These are phyloP conservation scores for Ctenodactylus gundi DNA, from an alignment of 2,113 vertebrate genomes.

Conservation along the genomic window DNA sequence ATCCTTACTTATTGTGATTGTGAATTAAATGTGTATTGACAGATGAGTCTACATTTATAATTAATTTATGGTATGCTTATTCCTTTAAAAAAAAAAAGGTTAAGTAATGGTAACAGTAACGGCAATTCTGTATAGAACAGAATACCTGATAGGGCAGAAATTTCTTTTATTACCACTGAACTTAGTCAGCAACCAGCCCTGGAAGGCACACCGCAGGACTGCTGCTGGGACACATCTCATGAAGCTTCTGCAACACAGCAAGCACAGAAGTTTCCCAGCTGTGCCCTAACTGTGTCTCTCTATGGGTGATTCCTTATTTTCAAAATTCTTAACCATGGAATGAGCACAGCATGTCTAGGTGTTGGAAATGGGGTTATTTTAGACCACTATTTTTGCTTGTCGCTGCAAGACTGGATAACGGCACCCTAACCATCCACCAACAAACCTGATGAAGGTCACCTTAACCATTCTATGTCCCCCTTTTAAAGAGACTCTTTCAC, in stretches of 20 bases:
- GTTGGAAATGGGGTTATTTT: constrained; percentile 34
- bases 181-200: neutral
- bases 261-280: neutral
- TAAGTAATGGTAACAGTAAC: neutral
- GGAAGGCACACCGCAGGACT: neutral
- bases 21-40: neutral
- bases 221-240: neutral
- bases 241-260: neutral
- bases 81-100: neutral
- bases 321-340: constrained; percentile 38
- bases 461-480: neutral
- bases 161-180: neutral
- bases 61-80: neutral
- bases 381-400: constrained; percentile 7
- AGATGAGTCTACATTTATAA: neutral
- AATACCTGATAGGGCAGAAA: neutral
- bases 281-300: constrained; percentile 20
- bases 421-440: neutral
- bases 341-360: neutral
- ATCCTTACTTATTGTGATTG: neutral
- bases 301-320: constrained; percentile 30
- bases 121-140: neutral
- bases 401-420: constrained; percentile 9
- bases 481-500: neutral
- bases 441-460: constrained; percentile 42